These are phyloP conservation scores for Oreonectes daqikongensis DNA, from an alignment of 2,797 vertebrate genomes.

Conservation along the genomic window DNA sequence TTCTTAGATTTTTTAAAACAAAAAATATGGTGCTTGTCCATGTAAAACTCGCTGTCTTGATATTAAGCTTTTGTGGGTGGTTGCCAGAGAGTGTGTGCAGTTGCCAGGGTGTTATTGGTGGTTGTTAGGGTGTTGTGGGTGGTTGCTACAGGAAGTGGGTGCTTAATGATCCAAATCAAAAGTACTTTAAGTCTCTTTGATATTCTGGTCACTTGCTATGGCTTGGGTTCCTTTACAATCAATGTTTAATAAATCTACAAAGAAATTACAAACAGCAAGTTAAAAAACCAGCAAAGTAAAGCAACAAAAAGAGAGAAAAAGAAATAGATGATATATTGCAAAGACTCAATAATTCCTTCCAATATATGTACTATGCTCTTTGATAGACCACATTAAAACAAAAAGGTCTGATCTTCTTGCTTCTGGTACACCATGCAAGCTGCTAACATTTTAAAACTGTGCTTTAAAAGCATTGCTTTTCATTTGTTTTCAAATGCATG, in stretches of 20 bases:
- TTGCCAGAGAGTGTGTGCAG: not conserved
- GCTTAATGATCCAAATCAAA: not conserved
- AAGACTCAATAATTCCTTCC: not conserved
- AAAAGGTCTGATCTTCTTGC: not conserved
- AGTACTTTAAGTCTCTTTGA: not conserved
- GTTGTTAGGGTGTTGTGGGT: not conserved
- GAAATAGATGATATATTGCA: not conserved
- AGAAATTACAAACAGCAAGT: too few species aligned
- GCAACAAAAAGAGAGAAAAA: too few species aligned
- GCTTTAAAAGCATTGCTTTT: not conserved
- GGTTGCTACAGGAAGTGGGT: not conserved
- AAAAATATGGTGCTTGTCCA: not conserved
- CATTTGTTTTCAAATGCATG: not conserved
- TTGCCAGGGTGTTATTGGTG: not conserved
- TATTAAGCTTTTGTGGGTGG: not conserved
- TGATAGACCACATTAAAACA: not conserved
- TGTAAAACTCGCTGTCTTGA: not conserved
- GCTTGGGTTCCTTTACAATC: not conserved
- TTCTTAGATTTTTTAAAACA: too few species aligned
- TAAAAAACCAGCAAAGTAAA: too few species aligned
- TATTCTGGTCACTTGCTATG: not conserved
- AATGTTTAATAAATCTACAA: too few species aligned
- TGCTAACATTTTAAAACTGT: not conserved
- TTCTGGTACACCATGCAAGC: not conserved
- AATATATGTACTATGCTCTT: not conserved